Evolutionary conservation across 2,113 vertebrate genomes (phyloP).

Genomic region (Istiophorus platypterus): DNA sequence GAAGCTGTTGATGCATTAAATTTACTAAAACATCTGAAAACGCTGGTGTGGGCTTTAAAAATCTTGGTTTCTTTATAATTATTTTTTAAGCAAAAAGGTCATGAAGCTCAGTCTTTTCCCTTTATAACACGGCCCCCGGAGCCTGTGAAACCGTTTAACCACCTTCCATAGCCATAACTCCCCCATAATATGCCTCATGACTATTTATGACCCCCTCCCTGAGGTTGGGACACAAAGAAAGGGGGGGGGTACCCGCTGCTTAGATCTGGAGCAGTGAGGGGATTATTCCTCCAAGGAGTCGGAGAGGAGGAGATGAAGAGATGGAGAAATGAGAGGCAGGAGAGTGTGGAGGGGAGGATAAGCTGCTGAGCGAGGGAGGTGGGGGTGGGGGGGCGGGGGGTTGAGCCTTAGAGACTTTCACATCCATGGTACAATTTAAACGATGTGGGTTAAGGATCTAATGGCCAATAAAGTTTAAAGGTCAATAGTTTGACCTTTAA

Average conservation of each 20-base stretch:
- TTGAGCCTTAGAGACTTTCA: not conserved
- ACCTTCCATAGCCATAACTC: not conserved
- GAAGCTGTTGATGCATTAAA: not conserved
- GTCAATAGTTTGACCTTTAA: too few relatives aligned
- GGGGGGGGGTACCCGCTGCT: conserved; percentile 25
- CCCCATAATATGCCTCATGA: not conserved
- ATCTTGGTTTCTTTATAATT: too few relatives aligned
- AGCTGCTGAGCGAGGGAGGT: not conserved
- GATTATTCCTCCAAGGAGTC: conserved; percentile 42
- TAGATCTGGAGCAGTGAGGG: conserved; percentile 51
- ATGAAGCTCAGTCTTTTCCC: too few relatives aligned
- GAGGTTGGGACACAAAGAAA: conserved; percentile 19
- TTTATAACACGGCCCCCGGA: not conserved
- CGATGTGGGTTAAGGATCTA: too few relatives aligned
- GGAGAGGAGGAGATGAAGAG: conserved; percentile 31
- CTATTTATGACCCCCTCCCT: not conserved
- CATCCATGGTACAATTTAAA: too few relatives aligned
- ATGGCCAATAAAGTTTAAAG: too few relatives aligned
- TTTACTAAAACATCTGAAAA: not conserved
- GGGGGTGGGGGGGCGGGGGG: not conserved
- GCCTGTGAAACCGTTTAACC: not conserved
- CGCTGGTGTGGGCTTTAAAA: too few relatives aligned
- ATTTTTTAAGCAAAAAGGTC: too few relatives aligned
- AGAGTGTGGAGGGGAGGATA: not conserved
- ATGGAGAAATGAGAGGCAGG: conserved; percentile 7